phyloP scores from a whole-genome alignment of 2,113 vertebrate species.

The Typhlomys cinereus region DNA sequence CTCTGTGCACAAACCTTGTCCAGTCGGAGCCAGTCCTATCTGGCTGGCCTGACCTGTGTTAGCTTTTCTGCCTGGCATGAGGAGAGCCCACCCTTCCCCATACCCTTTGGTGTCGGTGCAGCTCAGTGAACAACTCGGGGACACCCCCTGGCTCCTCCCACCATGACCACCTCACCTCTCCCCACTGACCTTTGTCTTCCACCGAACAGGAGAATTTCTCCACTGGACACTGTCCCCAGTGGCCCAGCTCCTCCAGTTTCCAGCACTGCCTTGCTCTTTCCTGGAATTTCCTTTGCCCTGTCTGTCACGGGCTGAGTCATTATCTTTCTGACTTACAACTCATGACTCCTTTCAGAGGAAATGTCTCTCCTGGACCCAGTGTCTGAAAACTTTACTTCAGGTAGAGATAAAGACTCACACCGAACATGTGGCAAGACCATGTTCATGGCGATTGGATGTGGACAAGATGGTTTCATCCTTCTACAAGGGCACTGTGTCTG shows the following conservation, averaged over 20 bases:
- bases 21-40: fast-evolving
- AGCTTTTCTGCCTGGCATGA: not conserved
- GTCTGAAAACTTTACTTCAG: not conserved
- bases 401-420: not conserved
- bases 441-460: too few relatives aligned
- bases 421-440: not conserved
- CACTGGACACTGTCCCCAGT: too few relatives aligned
- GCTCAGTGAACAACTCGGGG: too few relatives aligned
- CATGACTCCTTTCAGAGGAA: not conserved
- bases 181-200: not conserved
- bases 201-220: not conserved
- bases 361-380: not conserved
- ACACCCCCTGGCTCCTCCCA: too few relatives aligned
- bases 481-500: too few relatives aligned
- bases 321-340: not conserved
- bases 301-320: fast-evolving
- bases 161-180: not conserved
- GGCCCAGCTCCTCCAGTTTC: too few relatives aligned
- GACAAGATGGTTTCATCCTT: too few relatives aligned
- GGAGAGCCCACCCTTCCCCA: not conserved
- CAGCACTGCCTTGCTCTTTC: not conserved
- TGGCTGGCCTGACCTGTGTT: fast-evolving
- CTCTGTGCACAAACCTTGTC: fast-evolving
- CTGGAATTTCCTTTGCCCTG: too few relatives aligned
- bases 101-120: too few relatives aligned